These are phyloP conservation scores for Phyllostomus discolor DNA, from an alignment of 2,113 vertebrate species.

Conservation along the genomic window DNA sequence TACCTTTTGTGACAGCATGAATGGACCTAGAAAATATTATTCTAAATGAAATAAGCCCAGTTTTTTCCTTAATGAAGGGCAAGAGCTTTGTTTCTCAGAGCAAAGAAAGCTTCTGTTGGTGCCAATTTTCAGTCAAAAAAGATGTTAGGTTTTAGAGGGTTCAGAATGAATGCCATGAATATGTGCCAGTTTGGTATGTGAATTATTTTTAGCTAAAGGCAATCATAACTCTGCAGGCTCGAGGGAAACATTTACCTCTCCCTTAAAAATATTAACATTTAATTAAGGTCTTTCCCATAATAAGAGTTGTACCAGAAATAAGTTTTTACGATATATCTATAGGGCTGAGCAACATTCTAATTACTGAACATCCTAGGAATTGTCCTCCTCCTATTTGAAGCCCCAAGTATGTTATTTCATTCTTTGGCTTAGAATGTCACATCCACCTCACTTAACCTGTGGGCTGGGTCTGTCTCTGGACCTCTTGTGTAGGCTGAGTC, in stretches of 20 bases:
- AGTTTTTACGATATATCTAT: neutral
- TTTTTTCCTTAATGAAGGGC: neutral
- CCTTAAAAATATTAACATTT: neutral
- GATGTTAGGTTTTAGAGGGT: neutral
- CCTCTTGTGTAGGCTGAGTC: neutral
- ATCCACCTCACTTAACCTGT: neutral
- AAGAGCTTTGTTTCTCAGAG: neutral
- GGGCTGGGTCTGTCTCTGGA: neutral
- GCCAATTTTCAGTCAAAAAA: neutral
- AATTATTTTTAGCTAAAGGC: neutral
- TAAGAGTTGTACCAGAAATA: neutral
- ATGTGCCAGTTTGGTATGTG: neutral
- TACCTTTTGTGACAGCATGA: neutral
- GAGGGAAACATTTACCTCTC: neutral
- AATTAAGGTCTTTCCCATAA: neutral
- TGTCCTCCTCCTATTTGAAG: neutral
- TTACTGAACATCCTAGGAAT: neutral
- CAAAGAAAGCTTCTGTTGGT: neutral
- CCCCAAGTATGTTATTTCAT: no score
- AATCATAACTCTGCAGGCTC: neutral
- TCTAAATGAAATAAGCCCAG: neutral
- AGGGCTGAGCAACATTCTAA: neutral
- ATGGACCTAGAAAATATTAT: neutral
- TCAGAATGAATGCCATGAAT: neutral
- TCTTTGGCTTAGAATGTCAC: neutral